Base-by-base conservation (phyloP, 2,797 vertebrate genomes). In the Ctenosaura bakeri region DNA sequence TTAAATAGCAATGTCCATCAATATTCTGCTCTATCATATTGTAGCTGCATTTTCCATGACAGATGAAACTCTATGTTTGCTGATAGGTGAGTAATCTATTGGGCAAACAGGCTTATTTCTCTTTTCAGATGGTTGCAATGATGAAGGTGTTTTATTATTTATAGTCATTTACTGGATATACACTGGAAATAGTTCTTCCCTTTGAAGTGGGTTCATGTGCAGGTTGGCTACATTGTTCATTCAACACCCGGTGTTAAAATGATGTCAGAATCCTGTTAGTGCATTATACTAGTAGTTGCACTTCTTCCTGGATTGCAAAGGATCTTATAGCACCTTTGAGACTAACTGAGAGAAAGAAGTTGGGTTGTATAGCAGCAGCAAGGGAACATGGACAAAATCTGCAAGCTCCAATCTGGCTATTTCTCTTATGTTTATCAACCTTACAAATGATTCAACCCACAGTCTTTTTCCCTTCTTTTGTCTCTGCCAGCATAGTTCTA, bases 131-230 rank as follows among this genome's bases (percentile, higher is more conserved):
- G 14, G n/a, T 69, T 9, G 69, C 79, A 52, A 88, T 76, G 69
- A 78, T 90, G 50, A 82, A 82, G 0, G 0, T 1, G 64, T 4
- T 6, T 24, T 85, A 1, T 82, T 52, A 56, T 32, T 82, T 71
- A 38, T 38, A 54, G 62, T 42, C 84, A 87, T 50, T 85, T 83
- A 35, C 18, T 85, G 78, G 91, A 91, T 6, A 69, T 64, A 56
- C 54, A 62, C n/a, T 73, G 2, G 7, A 76, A 66, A n/a, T 85
- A 82, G 85, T 71, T 79, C 83, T 9, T 76, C 59, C 2, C 0
- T 73, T 7, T 83, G 22, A 64, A 89, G 73, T 64, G 38, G 0
- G 82, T 80, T 92, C 81, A n/a, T 14, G 56, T 52, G 76, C 59
- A 5, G 18, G 81, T 85, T 64, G 85, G 42, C 1, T 18, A 69